Evolutionary conservation across 2,797 vertebrate genomes (phyloP).

Genomic region (Paratrypauchen microcephalus): DNA sequence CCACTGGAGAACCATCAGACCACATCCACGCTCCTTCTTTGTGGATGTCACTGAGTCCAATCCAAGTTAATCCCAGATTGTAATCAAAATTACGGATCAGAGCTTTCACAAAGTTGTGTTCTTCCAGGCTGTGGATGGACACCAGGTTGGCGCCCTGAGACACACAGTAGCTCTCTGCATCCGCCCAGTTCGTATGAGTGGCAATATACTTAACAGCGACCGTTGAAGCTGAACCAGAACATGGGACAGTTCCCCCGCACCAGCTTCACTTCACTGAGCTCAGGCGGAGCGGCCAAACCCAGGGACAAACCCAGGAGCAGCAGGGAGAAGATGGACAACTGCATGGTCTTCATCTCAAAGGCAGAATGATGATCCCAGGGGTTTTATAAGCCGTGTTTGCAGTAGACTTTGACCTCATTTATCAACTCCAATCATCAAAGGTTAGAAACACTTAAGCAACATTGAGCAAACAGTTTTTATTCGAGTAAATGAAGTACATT

Average conservation of each 20-base stretch:
- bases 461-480: no score
- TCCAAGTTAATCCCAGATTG: accelerated
- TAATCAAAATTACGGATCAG: slow-evolving; percentile 33
- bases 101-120: background rate
- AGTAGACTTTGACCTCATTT: no score
- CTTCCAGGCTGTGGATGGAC: slow-evolving; percentile 17
- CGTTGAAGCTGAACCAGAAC: slow-evolving; percentile 11
- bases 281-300: background rate
- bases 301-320: slow-evolving; percentile 16
- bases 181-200: background rate
- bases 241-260: background rate
- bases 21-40: slow-evolving; percentile 38
- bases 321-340: background rate
- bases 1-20: slow-evolving; percentile 26
- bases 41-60: slow-evolving; percentile 15
- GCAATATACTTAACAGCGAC: slow-evolving; percentile 26
- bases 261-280: no score
- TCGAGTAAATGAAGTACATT: no score
- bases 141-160: background rate
- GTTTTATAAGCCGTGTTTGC: no score
- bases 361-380: background rate
- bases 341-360: background rate
- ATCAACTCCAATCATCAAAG: no score
- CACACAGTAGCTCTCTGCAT: slow-evolving; percentile 35
- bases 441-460: no score